phyloP scores from a whole-genome alignment of 2,888 invertebrate species.

The Machimus atricapillus region DNA sequence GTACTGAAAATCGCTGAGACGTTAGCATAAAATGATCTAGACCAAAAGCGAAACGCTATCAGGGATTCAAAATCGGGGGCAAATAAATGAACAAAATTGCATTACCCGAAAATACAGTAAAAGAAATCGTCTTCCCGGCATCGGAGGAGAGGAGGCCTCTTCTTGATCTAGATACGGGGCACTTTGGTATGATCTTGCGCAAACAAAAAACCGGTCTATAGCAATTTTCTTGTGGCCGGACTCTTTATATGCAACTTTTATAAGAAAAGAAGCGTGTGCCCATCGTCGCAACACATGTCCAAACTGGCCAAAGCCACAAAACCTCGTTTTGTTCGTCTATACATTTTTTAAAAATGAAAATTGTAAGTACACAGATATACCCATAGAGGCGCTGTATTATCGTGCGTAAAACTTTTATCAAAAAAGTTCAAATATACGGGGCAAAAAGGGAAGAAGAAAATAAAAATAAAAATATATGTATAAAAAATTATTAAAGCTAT shows the following conservation, averaged over 20 bases:
- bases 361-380: background rate
- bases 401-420: constrained; percentile 22
- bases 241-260: background rate
- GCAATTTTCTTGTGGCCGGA: background rate
- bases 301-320: constrained; percentile 24
- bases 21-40: background rate
- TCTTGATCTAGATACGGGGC: constrained; percentile 45
- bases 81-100: constrained; percentile 33
- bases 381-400: background rate
- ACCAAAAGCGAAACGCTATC: background rate
- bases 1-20: background rate
- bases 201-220: constrained; percentile 39
- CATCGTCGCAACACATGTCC: constrained; percentile 33
- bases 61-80: background rate
- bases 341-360: background rate
- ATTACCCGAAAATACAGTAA: constrained; percentile 35
- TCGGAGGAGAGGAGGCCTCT: constrained; percentile 34
- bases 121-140: constrained; percentile 30
- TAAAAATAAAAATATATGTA: constrained; percentile 33
- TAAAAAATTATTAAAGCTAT: constrained; percentile 47
- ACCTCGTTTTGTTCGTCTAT: background rate
- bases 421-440: constrained; percentile 9
- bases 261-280: constrained; percentile 29
- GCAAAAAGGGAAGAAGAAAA: constrained; percentile 27
- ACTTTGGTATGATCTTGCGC: constrained; percentile 36